Evolutionary conservation across 2,888 invertebrate genomes (phyloP), one percentile per base, ranked within the genome.

Genomic region (Nemotelus pantherinus): DNA sequence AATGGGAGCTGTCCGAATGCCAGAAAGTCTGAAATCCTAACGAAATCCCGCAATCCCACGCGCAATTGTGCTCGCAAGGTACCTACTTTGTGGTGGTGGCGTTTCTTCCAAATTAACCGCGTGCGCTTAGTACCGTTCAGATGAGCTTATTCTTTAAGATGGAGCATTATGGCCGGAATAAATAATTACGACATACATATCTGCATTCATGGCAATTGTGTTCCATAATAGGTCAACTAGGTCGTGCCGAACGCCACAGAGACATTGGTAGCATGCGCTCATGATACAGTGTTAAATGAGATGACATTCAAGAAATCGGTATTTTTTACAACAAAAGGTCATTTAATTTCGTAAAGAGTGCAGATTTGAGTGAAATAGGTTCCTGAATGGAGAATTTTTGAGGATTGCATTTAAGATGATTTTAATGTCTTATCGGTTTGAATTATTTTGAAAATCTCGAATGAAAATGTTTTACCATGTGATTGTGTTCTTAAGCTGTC

Each of bases 91-190:
- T 70, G 55, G 65, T 45, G 41, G 9, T 47, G 53, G 70, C 10
- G 43, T 53, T 70, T 70, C 70, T 25, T 41, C 10, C 3, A 53
- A 70, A 25, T 70, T 41, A 70, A 41, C 25, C 25, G 25, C 55
- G 55, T 55, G 55, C 10, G 55, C 43, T 53, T 55, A n/a, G 6
- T 7, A 6, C 3, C 9, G 10, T 6, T 53, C 53, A 41, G 70
- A 70, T 70, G 70, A 70, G 53, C 43, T 2, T 70, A 70, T 70
- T 53, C 53, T 70, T 47, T 53, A 47, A 25, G 70, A 50, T 43
- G 50, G 41, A 47, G 55, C 10, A 45, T 70, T 68, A n/a, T 70
- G 10, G 43, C 55, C 53, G 47, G 55, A 44, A 70, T 55, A 55
- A 43, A 70, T 39, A 43, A 3, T 39, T 43, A 10, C 41, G 4